phyloP scores from a whole-genome alignment of 2,113 vertebrate species.

The Rhabdornis inornatus region DNA sequence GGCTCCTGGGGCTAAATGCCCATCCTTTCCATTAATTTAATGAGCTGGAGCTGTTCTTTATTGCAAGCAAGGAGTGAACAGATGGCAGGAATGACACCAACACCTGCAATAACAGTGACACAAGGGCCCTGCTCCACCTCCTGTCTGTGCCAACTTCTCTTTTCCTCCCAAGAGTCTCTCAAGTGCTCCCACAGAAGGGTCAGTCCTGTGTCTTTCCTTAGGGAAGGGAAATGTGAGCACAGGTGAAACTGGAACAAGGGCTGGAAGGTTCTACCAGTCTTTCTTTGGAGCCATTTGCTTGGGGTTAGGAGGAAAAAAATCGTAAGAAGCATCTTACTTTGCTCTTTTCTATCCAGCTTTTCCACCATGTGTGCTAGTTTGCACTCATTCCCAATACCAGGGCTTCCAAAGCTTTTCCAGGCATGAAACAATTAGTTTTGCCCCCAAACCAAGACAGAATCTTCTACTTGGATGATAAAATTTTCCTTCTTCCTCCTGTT shows the following conservation, averaged over 20 bases:
- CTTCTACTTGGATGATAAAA: not conserved
- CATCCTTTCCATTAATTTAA: not conserved
- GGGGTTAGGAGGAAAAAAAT: not conserved
- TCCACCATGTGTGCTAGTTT: fast-evolving
- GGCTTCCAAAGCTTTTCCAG: not conserved
- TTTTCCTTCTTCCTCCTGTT: not conserved
- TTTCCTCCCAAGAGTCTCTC: not conserved
- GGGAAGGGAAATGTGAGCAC: not conserved
- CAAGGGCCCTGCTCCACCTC: fast-evolving
- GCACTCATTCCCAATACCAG: not conserved
- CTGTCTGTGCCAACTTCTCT: not conserved
- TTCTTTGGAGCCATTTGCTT: not conserved
- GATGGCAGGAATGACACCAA: not conserved
- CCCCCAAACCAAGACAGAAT: not conserved
- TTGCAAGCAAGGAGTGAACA: not conserved
- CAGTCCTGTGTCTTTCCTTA: not conserved
- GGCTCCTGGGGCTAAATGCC: not conserved
- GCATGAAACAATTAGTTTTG: not conserved
- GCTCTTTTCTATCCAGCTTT: not conserved
- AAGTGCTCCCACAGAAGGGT: not conserved
- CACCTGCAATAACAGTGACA: not conserved
- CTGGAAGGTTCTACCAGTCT: not conserved
- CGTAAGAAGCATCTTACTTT: not conserved
- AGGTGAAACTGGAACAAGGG: not conserved
- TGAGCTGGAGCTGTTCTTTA: not conserved